Evolutionary conservation across 2,797 vertebrate species (phyloP).

Genomic region (Schizopygopsis malacanthus): DNA sequence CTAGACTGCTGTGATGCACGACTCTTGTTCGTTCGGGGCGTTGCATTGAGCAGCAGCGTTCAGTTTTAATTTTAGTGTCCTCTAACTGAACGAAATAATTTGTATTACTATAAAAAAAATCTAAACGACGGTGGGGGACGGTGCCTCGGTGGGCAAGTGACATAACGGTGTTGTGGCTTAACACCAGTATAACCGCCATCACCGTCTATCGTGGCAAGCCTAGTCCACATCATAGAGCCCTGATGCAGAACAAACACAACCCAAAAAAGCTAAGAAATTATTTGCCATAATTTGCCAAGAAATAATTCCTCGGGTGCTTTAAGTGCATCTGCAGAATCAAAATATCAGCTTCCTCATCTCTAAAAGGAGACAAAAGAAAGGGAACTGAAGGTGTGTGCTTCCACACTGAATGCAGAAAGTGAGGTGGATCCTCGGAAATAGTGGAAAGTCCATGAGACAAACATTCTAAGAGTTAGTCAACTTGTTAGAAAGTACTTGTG

Average conservation of each 20-base stretch:
- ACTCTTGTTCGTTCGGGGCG: no score
- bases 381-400: slow-evolving; percentile 47
- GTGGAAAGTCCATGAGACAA: slow-evolving; percentile 45
- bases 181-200: no score
- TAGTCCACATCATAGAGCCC: no score
- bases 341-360: slow-evolving; percentile 25
- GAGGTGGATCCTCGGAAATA: slow-evolving; percentile 45
- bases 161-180: no score
- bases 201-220: no score
- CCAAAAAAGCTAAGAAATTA: slow-evolving; percentile 22
- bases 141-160: no score
- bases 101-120: no score
- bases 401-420: slow-evolving; percentile 51
- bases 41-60: no score
- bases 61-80: no score
- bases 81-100: no score
- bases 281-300: not conserved
- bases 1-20: no score
- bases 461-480: slow-evolving; percentile 41
- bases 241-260: slow-evolving; percentile 21
- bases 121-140: no score
- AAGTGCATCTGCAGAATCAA: not conserved
- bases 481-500: slow-evolving; percentile 37
- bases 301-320: slow-evolving; percentile 38
- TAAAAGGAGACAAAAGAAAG: slow-evolving; percentile 35